phyloP scores from a whole-genome alignment of 2,888 invertebrate genomes.

The Fragum whitleyi region DNA sequence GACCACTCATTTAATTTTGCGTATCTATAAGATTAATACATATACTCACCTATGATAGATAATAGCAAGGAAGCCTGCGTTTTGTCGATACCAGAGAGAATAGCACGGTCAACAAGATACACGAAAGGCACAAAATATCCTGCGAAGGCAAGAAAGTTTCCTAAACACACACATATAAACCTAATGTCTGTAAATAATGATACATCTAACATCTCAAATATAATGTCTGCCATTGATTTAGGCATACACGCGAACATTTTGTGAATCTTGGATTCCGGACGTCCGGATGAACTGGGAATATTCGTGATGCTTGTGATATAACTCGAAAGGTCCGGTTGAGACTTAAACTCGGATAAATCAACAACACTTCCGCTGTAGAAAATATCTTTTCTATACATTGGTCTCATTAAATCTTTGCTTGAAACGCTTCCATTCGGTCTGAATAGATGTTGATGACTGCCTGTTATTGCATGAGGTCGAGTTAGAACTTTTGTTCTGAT shows the following conservation, averaged over 20 bases:
- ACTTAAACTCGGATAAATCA: slow-evolving; percentile 93
- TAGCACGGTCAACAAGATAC: slow-evolving; percentile 78
- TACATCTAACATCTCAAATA: slow-evolving; percentile 96
- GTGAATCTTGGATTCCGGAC: slow-evolving; percentile 67
- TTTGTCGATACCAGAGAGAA: slow-evolving; percentile 77
- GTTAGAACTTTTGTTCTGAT: slow-evolving; percentile 57
- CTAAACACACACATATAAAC: slow-evolving; percentile 97
- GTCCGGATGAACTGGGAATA: slow-evolving; percentile 87
- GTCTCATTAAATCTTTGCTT: slow-evolving; percentile 87
- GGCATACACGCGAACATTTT: slow-evolving; percentile 80
- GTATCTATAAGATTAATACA: no score
- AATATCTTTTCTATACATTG: slow-evolving; percentile 97
- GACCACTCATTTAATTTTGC: no score
- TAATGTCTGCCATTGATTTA: slow-evolving; percentile 83
- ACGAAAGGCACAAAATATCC: slow-evolving; percentile 84
- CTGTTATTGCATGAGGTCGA: slow-evolving; percentile 43
- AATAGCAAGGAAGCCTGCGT: slow-evolving; percentile 86
- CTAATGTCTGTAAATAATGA: slow-evolving; percentile 93
- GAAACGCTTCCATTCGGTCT: slow-evolving; percentile 53
- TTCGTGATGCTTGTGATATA: slow-evolving; percentile 97
- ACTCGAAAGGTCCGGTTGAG: slow-evolving; percentile 94
- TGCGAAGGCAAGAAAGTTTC: slow-evolving; percentile 88
- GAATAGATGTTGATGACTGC: slow-evolving; percentile 42
- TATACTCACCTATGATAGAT: slow-evolving; percentile 84
- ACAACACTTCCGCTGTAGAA: slow-evolving; percentile 98